phyloP scores from a whole-genome alignment of 2,113 vertebrate species.

The Prunella fulvescens region DNA sequence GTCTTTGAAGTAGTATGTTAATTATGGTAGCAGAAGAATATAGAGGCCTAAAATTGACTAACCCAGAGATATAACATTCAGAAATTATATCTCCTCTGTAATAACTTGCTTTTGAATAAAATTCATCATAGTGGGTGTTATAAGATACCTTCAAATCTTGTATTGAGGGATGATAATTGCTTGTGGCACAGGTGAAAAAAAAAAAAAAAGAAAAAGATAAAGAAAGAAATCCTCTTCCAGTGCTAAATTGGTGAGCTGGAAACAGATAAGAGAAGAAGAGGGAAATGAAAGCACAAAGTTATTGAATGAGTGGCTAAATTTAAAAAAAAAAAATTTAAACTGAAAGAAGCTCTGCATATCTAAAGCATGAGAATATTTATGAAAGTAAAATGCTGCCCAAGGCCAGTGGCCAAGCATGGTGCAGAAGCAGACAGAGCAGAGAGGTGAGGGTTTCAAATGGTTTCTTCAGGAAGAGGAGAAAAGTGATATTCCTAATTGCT shows the following conservation, averaged over 20 bases:
- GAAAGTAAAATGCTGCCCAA: background rate
- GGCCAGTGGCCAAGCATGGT: background rate
- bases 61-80: background rate
- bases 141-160: background rate
- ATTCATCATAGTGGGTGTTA: background rate
- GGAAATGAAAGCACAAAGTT: background rate
- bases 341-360: background rate
- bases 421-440: background rate
- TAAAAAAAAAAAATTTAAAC: background rate
- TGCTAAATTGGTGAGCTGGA: background rate
- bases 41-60: background rate
- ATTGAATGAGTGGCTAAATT: background rate
- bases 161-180: background rate
- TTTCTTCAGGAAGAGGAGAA: background rate
- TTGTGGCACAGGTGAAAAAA: background rate
- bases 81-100: background rate
- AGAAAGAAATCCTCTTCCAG: background rate
- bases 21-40: background rate
- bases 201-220: background rate
- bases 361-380: background rate
- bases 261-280: background rate
- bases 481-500: background rate
- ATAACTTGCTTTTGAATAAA: slow-evolving; percentile 7
- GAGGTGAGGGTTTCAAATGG: background rate
- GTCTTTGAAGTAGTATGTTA: background rate